A percentile compares a stretch with the other conserved stretches of the same genome.
phyloP scores from a whole-genome alignment of 2,888 invertebrate species.

The Augochlorella aurata region DNA sequence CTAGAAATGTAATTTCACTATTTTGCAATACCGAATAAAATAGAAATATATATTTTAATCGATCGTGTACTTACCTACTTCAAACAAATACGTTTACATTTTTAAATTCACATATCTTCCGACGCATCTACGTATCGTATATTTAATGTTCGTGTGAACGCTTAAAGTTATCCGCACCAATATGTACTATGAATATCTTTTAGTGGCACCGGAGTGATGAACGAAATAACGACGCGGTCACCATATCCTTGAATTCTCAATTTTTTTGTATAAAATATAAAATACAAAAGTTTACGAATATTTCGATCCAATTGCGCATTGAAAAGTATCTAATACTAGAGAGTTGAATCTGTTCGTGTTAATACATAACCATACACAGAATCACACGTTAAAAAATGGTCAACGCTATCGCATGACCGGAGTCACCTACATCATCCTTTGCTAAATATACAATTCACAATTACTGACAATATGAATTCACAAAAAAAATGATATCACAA shows the following conservation, averaged over 20 bases:
- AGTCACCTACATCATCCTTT: conserved; percentile 1
- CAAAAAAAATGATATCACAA: neutral
- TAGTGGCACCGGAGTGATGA: conserved; percentile 13
- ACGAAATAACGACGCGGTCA: conserved; percentile 18
- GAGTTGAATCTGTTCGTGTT: neutral
- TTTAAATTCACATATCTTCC: conserved; percentile 48
- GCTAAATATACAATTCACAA: neutral
- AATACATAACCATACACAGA: neutral
- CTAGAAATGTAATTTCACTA: conserved; percentile 45
- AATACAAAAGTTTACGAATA: neutral
- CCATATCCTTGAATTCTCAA: conserved; percentile 6
- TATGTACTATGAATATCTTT: neutral
- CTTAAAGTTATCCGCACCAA: conserved; percentile 37
- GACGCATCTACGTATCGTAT: conserved; percentile 17
- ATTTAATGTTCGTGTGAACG: conserved; percentile 13
- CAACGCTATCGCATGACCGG: neutral
- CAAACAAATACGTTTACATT: conserved; percentile 37
- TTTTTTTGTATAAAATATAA: neutral
- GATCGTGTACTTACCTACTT: conserved; percentile 69
- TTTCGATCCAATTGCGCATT: conserved; percentile 3
- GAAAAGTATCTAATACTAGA: neutral
- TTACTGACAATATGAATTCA: neutral
- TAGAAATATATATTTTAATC: conserved; percentile 54
- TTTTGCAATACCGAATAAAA: conserved; percentile 37
- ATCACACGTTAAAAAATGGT: neutral